Percentiles rank a stretch among this genome's conserved stretches.
These are phyloP conservation scores for Engraulis encrasicolus DNA, from an alignment of 2,113 vertebrate species.

Conservation along the genomic window DNA sequence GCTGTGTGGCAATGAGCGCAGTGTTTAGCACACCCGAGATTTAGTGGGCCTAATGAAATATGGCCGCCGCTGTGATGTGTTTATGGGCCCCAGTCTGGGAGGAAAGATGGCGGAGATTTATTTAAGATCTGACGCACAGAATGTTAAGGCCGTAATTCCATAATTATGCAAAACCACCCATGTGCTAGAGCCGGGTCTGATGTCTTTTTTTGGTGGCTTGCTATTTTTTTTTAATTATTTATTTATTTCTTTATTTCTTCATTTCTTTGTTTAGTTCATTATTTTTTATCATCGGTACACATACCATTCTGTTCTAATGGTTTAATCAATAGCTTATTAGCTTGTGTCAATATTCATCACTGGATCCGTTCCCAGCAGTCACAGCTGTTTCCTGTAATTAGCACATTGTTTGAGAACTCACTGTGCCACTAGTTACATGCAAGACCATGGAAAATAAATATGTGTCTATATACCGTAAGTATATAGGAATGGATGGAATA, in stretches of 20 bases:
- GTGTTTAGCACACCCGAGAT: conserved; percentile 47
- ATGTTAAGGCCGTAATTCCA: conserved; percentile 47
- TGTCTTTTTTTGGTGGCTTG: not conserved
- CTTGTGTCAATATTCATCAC: not conserved
- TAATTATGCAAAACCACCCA: conserved; percentile 47
- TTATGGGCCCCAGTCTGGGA: conserved; percentile 44
- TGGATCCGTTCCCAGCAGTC: not conserved
- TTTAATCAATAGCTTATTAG: not conserved
- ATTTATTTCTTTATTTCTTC: not conserved
- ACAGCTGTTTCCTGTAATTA: not conserved
- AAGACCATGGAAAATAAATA: too few species aligned
- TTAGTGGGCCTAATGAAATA: conserved; percentile 52
- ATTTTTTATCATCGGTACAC: not conserved
- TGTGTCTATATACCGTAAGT: too few species aligned
- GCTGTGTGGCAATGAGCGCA: conserved; percentile 49
- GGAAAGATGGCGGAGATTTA: conserved; percentile 39
- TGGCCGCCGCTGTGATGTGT: conserved; percentile 41
- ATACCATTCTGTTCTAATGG: not conserved
- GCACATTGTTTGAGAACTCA: too few species aligned
- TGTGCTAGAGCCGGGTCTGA: conserved; percentile 7
- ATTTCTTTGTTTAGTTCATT: not conserved
- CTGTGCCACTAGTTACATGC: too few species aligned
- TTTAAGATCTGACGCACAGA: conserved; percentile 36
- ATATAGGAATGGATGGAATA: too few species aligned
- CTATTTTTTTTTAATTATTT: not conserved